A percentile compares a stretch with the other conserved stretches of the same genome.
Evolutionary conservation across 2,888 invertebrate genomes (phyloP).

Genomic region (Apamea epomidion): DNA sequence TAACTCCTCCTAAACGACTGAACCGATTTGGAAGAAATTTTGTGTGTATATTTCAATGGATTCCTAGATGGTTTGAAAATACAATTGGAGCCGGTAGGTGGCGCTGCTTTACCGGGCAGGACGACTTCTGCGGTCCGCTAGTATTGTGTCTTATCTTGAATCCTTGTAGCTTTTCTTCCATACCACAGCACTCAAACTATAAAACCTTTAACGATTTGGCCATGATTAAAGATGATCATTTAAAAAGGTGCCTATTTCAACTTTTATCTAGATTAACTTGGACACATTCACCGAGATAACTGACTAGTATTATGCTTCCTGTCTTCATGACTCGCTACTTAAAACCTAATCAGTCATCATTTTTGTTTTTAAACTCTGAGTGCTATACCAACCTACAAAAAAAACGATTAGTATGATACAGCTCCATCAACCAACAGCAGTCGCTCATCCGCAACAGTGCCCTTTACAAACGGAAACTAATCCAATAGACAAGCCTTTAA

Average conservation of each 20-base stretch:
- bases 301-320: background rate
- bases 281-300: background rate
- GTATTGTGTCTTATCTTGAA: too few species aligned
- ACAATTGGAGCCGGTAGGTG: too few species aligned
- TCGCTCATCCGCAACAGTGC: constrained; percentile 43
- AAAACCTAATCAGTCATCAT: background rate
- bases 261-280: background rate
- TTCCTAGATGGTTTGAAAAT: too few species aligned
- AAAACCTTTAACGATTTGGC: background rate
- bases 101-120: too few species aligned
- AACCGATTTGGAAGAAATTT: too few species aligned
- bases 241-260: background rate
- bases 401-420: constrained; percentile 2
- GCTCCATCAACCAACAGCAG: constrained; percentile 14
- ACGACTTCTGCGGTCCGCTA: too few species aligned
- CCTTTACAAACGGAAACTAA: constrained; percentile 78
- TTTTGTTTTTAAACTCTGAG: background rate
- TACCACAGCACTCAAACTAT: too few species aligned
- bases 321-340: background rate
- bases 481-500: constrained; percentile 73
- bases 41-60: too few species aligned
- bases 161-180: too few species aligned
- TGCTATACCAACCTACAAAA: background rate
- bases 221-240: background rate
- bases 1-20: too few species aligned